These are phyloP conservation scores for Acrossocheilus wenchowensis DNA, from an alignment of 2,797 vertebrate species.

Conservation along the genomic window DNA sequence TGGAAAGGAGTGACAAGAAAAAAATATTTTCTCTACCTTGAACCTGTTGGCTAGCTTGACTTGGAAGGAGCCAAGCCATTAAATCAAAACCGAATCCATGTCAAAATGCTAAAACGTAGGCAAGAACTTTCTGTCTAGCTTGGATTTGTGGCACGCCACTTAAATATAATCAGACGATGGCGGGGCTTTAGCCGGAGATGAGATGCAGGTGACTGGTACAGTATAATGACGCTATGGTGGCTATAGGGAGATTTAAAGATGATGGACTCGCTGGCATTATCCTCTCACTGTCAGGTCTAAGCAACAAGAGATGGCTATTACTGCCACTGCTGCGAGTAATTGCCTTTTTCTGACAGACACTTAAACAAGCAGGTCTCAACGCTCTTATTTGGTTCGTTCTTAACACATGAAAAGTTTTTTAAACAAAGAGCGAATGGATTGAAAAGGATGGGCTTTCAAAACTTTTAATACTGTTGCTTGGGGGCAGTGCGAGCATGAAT, in stretches of 20 bases:
- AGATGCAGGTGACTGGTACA: constrained; percentile 44
- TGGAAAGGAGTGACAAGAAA: constrained; percentile 38
- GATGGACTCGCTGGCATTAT: constrained; percentile 30
- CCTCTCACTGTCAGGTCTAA: constrained; percentile 42
- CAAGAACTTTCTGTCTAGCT: constrained; percentile 15
- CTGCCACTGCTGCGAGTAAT: constrained; percentile 46
- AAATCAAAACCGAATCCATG: constrained; percentile 19
- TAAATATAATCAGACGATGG: constrained; percentile 34
- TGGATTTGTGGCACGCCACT: neutral
- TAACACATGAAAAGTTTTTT: constrained; percentile 28
- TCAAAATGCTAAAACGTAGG: constrained; percentile 19
- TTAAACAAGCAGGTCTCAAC: constrained; percentile 14
- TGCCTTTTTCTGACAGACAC: constrained; percentile 52
- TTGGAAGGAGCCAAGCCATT: constrained; percentile 16
- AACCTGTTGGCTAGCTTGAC: constrained; percentile 14
- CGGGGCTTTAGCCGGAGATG: constrained; percentile 23
- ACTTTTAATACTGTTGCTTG: constrained; percentile 37
- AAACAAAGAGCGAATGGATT: constrained; percentile 25
- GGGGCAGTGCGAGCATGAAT: constrained; percentile 22
- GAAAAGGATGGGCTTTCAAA: constrained; percentile 21
- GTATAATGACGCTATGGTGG: constrained; percentile 29
- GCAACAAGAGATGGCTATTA: constrained; percentile 38
- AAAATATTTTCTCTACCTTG: neutral
- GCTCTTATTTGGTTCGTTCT: constrained; percentile 29
- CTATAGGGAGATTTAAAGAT: constrained; percentile 36